Conservation (phyloP, 1,140 invertebrate genomes). For the Solenopsis fugax region DNA sequence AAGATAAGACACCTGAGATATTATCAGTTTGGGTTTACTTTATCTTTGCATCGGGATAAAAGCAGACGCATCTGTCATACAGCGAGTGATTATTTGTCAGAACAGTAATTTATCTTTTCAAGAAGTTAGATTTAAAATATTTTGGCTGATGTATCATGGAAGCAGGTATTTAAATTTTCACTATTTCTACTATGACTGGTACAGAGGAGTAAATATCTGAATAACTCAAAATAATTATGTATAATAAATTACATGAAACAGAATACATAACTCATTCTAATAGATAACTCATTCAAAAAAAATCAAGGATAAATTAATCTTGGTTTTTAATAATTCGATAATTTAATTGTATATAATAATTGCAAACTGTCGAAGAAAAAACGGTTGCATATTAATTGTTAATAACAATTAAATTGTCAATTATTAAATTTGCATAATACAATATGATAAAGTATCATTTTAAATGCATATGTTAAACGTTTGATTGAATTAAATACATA, state of each 20-base stretch:
- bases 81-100: slow-evolving; percentile 23
- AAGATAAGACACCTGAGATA: slow-evolving; percentile 20
- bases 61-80: slow-evolving; percentile 8
- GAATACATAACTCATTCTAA: too few species aligned
- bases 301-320: not conserved
- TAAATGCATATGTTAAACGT: not conserved
- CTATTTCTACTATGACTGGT: not conserved
- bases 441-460: not conserved
- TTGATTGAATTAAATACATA: not conserved
- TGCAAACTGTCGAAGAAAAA: not conserved
- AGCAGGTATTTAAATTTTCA: slow-evolving; percentile 26
- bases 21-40: slow-evolving; percentile 37
- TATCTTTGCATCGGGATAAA: slow-evolving; percentile 40
- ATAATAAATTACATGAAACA: not conserved
- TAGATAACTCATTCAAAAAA: not conserved
- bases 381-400: not conserved
- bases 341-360: not conserved
- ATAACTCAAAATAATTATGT: not conserved
- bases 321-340: not conserved
- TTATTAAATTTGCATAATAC: not conserved
- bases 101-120: slow-evolving; percentile 6
- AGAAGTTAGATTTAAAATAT: not conserved
- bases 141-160: not conserved
- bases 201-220: not conserved
- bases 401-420: not conserved